Evolutionary conservation across 2,888 invertebrate species (phyloP).

Genomic region (Aleiodes alternator): DNA sequence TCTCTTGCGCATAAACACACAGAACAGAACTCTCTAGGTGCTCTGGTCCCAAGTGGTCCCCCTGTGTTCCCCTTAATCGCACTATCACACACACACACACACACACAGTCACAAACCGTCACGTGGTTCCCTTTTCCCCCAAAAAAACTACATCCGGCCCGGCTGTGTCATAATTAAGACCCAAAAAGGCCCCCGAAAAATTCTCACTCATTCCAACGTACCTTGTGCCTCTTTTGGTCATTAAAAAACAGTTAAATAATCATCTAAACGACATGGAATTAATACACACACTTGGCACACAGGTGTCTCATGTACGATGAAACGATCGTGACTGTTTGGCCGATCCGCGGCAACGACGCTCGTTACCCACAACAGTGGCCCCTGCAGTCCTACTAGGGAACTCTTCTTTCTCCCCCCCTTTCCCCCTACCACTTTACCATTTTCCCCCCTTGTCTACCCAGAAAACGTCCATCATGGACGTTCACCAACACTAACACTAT

Average conservation of each 20-base stretch:
- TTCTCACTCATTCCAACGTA: too few species aligned
- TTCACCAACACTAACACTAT: conserved; percentile 32
- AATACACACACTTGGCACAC: conserved; percentile 15
- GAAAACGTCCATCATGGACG: conserved; percentile 34
- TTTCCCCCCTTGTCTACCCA: conserved; percentile 39
- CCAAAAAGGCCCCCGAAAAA: too few species aligned
- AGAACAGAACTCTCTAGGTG: not conserved
- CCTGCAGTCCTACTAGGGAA: conserved; percentile 62
- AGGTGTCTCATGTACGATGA: conserved; percentile 67
- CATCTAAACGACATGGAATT: not conserved
- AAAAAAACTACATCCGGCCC: too few species aligned
- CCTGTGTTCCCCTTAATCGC: not conserved
- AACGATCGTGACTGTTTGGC: conserved; percentile 70
- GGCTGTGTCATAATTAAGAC: too few species aligned
- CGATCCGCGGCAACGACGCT: conserved; percentile 58
- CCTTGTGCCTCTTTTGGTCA: too few species aligned
- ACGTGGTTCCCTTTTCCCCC: too few species aligned
- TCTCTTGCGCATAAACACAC: conserved; percentile 8
- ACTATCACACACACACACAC: conserved; percentile 6
- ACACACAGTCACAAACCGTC: not conserved
- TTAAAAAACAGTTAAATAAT: too few species aligned
- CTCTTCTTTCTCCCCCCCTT: conserved; percentile 49
- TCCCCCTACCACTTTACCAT: conserved; percentile 4
- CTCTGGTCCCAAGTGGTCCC: conserved; percentile 33
- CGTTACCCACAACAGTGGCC: conserved; percentile 60